phyloP scores from a whole-genome alignment of 2,113 vertebrate species.

The Poeciliopsis occidentalis region DNA sequence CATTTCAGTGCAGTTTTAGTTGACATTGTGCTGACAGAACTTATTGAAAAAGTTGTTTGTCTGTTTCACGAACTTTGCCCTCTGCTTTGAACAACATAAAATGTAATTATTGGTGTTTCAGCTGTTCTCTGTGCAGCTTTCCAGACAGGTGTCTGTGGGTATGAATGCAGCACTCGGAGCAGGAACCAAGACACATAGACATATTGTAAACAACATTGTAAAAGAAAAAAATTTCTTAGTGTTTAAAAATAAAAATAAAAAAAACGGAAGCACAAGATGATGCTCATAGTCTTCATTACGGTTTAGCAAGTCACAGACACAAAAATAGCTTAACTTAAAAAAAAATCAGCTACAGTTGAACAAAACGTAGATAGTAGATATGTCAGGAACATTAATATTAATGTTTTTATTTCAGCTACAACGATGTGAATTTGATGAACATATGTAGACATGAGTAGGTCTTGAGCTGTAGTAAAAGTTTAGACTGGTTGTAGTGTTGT shows the following conservation, averaged over 20 bases:
- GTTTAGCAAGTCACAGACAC: neutral
- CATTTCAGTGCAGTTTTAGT: neutral
- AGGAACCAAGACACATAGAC: too few relatives aligned
- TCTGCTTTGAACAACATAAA: neutral
- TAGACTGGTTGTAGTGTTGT: neutral
- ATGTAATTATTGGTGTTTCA: neutral
- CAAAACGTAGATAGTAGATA: neutral
- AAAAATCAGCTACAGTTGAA: neutral
- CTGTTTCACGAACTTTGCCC: neutral
- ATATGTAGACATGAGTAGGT: neutral
- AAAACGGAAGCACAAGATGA: neutral
- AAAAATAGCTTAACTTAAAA: neutral
- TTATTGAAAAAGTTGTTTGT: too few relatives aligned
- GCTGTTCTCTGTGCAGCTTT: too few relatives aligned
- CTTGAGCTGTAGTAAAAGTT: neutral
- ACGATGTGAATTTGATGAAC: neutral
- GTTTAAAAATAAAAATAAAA: neutral
- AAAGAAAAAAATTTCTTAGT: neutral
- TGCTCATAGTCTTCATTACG: neutral
- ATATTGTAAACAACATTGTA: neutral
- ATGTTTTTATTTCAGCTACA: neutral
- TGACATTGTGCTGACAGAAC: neutral
- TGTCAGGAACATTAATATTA: neutral
- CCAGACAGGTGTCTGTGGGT: too few relatives aligned
- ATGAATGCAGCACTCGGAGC: too few relatives aligned